Percentiles rank a stretch among this genome's conserved stretches.
Conservation (phyloP, 2,113 vertebrate species). For the Myotis davidii region DNA sequence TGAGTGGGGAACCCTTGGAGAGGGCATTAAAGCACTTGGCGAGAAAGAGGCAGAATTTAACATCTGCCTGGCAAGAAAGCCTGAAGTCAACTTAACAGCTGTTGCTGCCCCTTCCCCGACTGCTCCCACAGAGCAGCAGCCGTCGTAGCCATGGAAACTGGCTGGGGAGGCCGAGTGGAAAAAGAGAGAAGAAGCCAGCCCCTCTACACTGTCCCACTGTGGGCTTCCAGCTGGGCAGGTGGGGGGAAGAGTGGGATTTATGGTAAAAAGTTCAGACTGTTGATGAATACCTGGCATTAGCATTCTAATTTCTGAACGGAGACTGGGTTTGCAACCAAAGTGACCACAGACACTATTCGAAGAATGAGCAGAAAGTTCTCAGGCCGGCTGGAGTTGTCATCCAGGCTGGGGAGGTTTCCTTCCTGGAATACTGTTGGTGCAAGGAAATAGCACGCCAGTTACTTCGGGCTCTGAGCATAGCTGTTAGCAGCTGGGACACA, state of each 20-base stretch:
- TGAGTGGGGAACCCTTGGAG: not conserved
- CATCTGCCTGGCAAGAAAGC: conserved; percentile 1
- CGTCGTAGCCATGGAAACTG: not conserved
- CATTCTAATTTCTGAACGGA: not conserved
- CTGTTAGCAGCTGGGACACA: not conserved
- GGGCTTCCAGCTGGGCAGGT: conserved; percentile 5
- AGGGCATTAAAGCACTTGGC: not conserved
- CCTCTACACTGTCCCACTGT: not conserved
- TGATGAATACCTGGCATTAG: not conserved
- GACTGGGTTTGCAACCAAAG: not conserved
- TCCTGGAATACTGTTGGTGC: not conserved
- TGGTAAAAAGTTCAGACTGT: conserved; percentile 32
- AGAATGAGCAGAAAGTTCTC: not conserved
- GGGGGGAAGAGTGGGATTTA: not conserved
- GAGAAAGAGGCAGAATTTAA: not conserved
- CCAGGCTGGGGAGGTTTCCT: not conserved
- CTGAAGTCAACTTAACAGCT: not conserved
- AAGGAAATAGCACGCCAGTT: not conserved
- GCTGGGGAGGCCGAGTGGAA: not conserved
- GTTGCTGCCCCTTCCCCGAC: not conserved
- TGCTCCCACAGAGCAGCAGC: not conserved
- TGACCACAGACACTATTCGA: not conserved
- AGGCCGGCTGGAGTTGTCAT: not conserved
- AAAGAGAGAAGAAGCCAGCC: conserved; percentile 3
- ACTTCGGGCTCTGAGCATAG: not conserved